Conservation (phyloP, 2,113 vertebrate genomes). For the Thalassoma bifasciatum region DNA sequence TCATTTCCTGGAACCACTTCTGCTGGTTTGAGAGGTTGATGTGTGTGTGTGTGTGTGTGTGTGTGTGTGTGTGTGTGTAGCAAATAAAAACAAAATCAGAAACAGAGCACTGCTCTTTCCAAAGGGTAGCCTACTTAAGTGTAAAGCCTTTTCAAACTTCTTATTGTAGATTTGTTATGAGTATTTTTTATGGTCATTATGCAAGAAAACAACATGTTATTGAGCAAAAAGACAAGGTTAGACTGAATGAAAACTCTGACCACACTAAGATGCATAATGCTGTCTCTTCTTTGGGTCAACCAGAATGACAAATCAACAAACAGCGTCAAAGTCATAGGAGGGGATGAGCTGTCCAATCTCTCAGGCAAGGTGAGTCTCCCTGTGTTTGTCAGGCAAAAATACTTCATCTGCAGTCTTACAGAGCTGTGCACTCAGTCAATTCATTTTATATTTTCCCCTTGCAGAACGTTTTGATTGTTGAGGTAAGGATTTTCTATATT, state of each 20-base stretch:
- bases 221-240: not conserved
- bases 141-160: not conserved
- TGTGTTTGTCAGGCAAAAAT: not conserved
- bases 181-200: not conserved
- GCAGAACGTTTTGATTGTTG: slow-evolving; percentile 91
- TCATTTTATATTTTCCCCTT: slow-evolving; percentile 1
- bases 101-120: slow-evolving; percentile 1
- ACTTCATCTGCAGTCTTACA: not conserved
- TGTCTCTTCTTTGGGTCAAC: slow-evolving; percentile 21
- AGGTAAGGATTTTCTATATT: slow-evolving; percentile 78
- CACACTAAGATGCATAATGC: not conserved
- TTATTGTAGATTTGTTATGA: not conserved
- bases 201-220: no score
- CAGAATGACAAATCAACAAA: slow-evolving; percentile 85
- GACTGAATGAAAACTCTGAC: not conserved
- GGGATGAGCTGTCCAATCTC: slow-evolving; percentile 84
- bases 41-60: not conserved
- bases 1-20: slow-evolving; percentile 23
- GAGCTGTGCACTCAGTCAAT: not conserved
- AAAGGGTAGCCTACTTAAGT: not conserved
- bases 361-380: slow-evolving; percentile 83
- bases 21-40: slow-evolving; percentile 14
- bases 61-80: slow-evolving; percentile 6
- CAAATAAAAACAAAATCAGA: slow-evolving; percentile 6
- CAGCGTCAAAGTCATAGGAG: slow-evolving; percentile 84